These are phyloP conservation scores for Takifugu bimaculatus DNA, from an alignment of 2,113 vertebrate species.

Conservation along the genomic window DNA sequence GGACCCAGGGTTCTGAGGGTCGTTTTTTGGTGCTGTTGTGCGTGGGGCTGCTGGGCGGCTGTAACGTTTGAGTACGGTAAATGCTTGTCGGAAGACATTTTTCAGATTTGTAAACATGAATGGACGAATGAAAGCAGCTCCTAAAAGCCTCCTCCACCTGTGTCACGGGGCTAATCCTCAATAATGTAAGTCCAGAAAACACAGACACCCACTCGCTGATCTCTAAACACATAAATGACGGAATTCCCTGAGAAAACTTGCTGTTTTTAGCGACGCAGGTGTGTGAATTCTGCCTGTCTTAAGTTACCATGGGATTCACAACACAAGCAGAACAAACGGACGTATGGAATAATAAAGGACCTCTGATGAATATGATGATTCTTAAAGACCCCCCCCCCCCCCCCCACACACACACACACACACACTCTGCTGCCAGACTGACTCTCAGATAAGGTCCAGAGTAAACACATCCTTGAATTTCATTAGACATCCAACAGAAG, in stretches of 20 bases:
- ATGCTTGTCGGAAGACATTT: background rate
- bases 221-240: background rate
- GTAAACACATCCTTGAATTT: conserved; percentile 26
- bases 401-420: no score
- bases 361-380: no score
- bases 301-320: no score
- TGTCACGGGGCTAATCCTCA: background rate
- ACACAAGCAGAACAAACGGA: no score
- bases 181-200: background rate
- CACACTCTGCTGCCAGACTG: conserved; percentile 6
- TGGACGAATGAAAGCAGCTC: background rate
- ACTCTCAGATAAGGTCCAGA: conserved; percentile 21
- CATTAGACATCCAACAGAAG: conserved; percentile 29
- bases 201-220: background rate
- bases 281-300: no score
- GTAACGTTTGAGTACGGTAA: background rate
- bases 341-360: no score
- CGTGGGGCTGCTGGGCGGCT: background rate
- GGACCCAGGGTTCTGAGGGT: background rate
- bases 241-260: background rate
- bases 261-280: no score
- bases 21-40: background rate
- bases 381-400: no score
- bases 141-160: background rate
- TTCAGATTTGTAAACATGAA: background rate